phyloP scores from a whole-genome alignment of 2,888 invertebrate genomes.

The Synanthedon vespiformis region DNA sequence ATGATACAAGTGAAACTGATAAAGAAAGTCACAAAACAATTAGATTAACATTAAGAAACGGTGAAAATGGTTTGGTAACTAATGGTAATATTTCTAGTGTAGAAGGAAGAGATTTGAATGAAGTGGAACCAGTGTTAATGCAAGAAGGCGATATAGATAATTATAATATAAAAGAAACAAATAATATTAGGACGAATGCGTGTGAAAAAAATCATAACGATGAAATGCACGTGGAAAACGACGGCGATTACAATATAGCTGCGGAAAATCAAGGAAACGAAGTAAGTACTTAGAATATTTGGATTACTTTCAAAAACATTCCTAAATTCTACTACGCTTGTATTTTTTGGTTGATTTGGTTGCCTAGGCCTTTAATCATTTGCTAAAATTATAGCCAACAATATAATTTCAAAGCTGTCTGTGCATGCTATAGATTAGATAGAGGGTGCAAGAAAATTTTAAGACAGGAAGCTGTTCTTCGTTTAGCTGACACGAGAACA shows the following conservation, averaged over 20 bases:
- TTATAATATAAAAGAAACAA: constrained; percentile 25
- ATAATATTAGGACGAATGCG: constrained; percentile 17
- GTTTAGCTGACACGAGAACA: too few relatives aligned
- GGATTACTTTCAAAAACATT: too few relatives aligned
- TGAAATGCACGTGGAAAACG: constrained; percentile 20
- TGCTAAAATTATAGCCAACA: too few relatives aligned
- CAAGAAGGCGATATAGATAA: constrained; percentile 22
- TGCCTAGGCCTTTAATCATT: too few relatives aligned
- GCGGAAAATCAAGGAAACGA: constrained; percentile 24
- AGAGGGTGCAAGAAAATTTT: too few relatives aligned
- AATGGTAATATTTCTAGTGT: background rate
- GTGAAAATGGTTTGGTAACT: constrained; percentile 13
- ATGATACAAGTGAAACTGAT: constrained; percentile 45
- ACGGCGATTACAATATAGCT: constrained; percentile 20
- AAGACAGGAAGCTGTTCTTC: too few relatives aligned
- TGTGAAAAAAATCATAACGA: constrained; percentile 12
- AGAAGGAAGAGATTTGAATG: constrained; percentile 3
- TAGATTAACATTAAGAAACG: constrained; percentile 38
- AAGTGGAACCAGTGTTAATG: constrained; percentile 14
- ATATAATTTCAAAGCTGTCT: too few relatives aligned
- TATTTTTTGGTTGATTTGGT: too few relatives aligned
- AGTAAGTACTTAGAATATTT: constrained; percentile 22
- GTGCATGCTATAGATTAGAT: too few relatives aligned
- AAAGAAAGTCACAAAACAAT: constrained; percentile 43
- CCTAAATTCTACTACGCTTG: too few relatives aligned